phyloP scores from a whole-genome alignment of 2,113 vertebrate genomes.

The Corythoichthys intestinalis region DNA sequence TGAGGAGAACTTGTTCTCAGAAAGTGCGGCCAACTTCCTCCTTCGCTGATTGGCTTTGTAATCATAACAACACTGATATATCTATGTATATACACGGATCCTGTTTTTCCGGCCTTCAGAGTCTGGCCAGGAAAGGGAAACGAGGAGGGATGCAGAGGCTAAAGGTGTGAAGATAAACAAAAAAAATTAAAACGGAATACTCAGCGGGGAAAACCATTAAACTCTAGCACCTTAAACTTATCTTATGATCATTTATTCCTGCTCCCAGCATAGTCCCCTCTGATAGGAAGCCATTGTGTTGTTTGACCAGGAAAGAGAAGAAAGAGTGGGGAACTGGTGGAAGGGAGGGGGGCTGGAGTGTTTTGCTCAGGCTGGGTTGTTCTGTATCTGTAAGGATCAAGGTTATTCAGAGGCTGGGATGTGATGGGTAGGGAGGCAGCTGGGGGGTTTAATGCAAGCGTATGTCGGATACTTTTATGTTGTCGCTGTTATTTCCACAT shows the following conservation, averaged over 20 bases:
- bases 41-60: conserved; percentile 8
- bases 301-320: conserved; percentile 61
- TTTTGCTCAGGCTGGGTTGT: conserved; percentile 48
- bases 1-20: not conserved
- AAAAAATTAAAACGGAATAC: conserved; percentile 27
- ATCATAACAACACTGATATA: conserved; percentile 42
- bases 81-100: conserved; percentile 39
- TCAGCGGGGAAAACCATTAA: conserved; percentile 29
- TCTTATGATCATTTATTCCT: conserved; percentile 45
- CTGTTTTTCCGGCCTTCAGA: conserved; percentile 62
- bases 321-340: conserved; percentile 22
- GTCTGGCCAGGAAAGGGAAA: conserved; percentile 69
- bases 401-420: conserved; percentile 43
- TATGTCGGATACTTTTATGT: not conserved
- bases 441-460: not conserved
- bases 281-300: conserved; percentile 57
- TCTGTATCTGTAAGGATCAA: conserved; percentile 50
- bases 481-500: not conserved
- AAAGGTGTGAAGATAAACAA: conserved; percentile 20
- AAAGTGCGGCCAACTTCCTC: conserved; percentile 6
- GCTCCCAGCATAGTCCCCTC: conserved; percentile 48
- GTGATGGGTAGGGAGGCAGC: not conserved
- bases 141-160: conserved; percentile 48
- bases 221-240: conserved; percentile 46
- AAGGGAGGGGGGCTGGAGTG: conserved; percentile 38